Base-by-base conservation (phyloP, 2,797 vertebrate species). In the Gambusia yucatana region DNA sequence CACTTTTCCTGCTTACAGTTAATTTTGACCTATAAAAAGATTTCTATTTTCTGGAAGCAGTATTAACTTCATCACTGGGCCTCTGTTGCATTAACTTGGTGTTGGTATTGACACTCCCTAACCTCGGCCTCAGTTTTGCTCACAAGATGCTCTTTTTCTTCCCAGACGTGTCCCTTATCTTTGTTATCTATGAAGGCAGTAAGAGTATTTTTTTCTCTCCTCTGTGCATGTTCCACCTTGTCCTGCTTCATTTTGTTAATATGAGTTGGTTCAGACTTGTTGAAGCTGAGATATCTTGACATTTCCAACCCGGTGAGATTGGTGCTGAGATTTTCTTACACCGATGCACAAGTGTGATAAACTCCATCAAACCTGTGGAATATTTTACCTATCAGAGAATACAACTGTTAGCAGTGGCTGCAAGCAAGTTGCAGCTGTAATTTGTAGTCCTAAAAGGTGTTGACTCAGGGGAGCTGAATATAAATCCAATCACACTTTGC, bases 141-240 rank as follows among this genome's bases (percentile, higher is more conserved):
- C 10, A 16, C 20, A n/a, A 55, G 6, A 55, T 43, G 5, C 10
- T n/a, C 9, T 69, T 46, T 74, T 74, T 57, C 11, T 57, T 43
- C 72, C 39, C 11, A 74, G 6, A 57, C 8, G 28, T 0, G 1
- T 57, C 7, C 14, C 43, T 25, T 17, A 41, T 41, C 39, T 14
- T 70, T 8, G 25, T n/a, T 5, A 33, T 75, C 28, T 33, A 36
- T 39, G 28, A 63, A 47, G 73, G 17, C 57, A 47, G n/a, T 5
- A 13, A n/a, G 22, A 69, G 39, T 20, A 33, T 33, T 39, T 69
- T 69, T 75, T 28, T 69, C 25, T 67, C 17, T 6, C 20, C 17
- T 55, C 59, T 57, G 43, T 50, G 41, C 63, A 61, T 77, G 76
- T 77, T 69, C 67, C 59, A 74, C 11, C 72, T 77, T 74, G 72